Evolutionary conservation across 2,113 vertebrate genomes (phyloP).

Genomic region (Bucco capensis): DNA sequence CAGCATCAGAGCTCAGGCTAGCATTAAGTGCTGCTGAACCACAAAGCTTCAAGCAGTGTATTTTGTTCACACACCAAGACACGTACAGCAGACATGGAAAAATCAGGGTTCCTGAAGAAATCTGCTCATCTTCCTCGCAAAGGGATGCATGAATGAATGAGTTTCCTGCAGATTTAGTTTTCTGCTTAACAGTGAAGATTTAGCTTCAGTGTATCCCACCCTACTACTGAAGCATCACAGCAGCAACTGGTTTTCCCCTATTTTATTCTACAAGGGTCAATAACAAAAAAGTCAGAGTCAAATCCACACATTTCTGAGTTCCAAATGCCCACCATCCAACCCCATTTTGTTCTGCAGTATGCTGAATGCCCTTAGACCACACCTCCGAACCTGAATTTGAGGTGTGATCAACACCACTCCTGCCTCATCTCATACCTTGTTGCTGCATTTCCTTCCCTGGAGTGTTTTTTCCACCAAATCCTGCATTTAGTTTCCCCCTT

Average conservation of each 20-base stretch:
- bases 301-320: background rate
- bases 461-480: background rate
- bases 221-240: background rate
- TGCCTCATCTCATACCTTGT: background rate
- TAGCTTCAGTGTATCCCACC: no score
- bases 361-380: background rate
- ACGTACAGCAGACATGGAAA: background rate
- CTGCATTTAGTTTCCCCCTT: background rate
- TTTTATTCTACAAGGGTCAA: background rate
- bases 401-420: background rate
- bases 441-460: background rate
- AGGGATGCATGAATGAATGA: background rate
- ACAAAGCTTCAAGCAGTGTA: background rate
- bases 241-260: background rate
- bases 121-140: background rate
- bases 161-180: background rate
- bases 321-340: background rate
- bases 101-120: background rate
- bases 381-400: background rate
- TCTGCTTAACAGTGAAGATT: background rate
- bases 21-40: rapidly evolving
- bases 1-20: background rate
- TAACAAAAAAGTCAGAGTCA: background rate
- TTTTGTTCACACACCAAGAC: rapidly evolving
- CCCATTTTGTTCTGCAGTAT: background rate